Evolutionary conservation across 1,140 invertebrate genomes (phyloP), one percentile per base, ranked within the genome.

Genomic region (Hestina assimilis): DNA sequence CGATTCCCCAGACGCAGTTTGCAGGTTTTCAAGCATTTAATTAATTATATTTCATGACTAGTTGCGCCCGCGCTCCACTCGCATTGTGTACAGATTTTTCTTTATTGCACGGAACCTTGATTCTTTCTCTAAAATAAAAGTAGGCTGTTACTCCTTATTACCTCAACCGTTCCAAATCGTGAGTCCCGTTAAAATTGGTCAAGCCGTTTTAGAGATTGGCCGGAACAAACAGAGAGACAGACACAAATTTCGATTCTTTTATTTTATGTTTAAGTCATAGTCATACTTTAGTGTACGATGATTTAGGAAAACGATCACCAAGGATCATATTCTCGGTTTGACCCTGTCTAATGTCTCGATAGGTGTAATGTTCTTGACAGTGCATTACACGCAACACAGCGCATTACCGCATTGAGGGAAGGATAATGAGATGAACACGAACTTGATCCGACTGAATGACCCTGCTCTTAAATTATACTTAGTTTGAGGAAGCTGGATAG

Each of bases 321-420:
- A 31, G 14, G 2, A 42, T 23, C 4, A 20, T 14, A 5, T 1
- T 43, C 24, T 5, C 41, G 14, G 24, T 15, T 14, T 47, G 43
- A 47, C 31, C 31, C 31, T 35, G 31, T n/a, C n/a, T n/a, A n/a
- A n/a, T n/a, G n/a, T 35, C 31, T 35, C 31, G 31, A 15, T 5
- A 28, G 24, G 24, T 28, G 8, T 28, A 28, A 15, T 35, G 31
- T 15, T 35, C 31, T 35, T 35, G 31, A 28, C 24, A 47, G 43
- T 47, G 43, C 43, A 33, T 20, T 24, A 28, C 43, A 47, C 43
- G 43, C 43, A 29, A 24, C 24, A 26, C 21, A 20, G 12, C 9
- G 28, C 28, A 47, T 47, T 47, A 47, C 28, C 43, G 43, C 43
- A 31, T 47, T 47, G 29, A 47, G 43, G 43, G 31, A 31, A 47